These are phyloP conservation scores for Crossocerus cetratus DNA, from an alignment of 2,888 invertebrate genomes.

Conservation along the genomic window DNA sequence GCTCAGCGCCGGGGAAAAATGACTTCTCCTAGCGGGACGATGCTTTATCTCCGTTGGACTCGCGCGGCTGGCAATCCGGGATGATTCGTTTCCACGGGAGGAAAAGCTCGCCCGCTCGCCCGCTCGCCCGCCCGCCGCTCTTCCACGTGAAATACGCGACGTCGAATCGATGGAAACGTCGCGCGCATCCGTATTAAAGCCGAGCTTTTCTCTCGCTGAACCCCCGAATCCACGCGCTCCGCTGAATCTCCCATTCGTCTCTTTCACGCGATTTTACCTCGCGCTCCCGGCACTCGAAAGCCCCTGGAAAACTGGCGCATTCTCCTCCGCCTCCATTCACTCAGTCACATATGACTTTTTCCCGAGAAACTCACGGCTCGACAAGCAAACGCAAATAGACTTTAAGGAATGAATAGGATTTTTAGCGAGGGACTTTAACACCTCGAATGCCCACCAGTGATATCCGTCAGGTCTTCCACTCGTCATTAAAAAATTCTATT, in stretches of 20 bases:
- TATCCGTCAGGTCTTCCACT: no score
- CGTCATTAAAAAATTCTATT: background rate
- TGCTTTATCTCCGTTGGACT: constrained; percentile 19
- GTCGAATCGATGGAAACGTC: constrained; percentile 70
- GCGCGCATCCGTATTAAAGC: constrained; percentile 69
- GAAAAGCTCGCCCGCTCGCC: constrained; percentile 46
- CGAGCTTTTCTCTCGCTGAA: constrained; percentile 55
- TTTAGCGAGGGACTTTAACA: no score
- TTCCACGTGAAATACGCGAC: constrained; percentile 60
- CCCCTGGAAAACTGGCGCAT: no score
- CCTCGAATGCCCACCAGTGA: no score
- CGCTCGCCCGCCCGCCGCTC: background rate
- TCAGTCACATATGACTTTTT: no score
- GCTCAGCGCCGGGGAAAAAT: constrained; percentile 13
- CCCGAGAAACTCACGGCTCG: no score
- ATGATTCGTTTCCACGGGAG: constrained; percentile 54
- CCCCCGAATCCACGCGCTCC: constrained; percentile 23
- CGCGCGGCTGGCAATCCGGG: constrained; percentile 34
- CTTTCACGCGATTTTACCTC: no score
- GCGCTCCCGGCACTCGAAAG: no score
- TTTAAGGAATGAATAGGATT: no score
- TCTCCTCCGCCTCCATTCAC: no score
- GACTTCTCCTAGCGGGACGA: background rate
- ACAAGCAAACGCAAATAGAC: no score
- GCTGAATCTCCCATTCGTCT: no score